These are phyloP conservation scores for Pemphigus obesinymphae DNA, from an alignment of 1,140 invertebrate species.

Conservation along the genomic window DNA sequence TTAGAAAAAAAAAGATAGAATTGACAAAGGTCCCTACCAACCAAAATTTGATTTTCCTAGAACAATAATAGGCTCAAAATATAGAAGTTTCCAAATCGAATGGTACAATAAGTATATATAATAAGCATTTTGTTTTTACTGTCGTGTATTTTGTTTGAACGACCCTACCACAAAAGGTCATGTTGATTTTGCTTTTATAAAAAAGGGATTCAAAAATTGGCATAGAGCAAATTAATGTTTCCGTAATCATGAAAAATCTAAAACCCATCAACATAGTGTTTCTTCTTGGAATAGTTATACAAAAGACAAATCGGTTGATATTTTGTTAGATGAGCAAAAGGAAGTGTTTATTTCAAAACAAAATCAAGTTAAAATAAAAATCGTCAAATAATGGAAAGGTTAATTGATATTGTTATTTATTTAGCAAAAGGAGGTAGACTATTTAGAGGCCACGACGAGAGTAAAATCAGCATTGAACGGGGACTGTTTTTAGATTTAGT, in stretches of 20 bases:
- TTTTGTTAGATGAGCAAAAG: background rate
- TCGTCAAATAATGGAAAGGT: background rate
- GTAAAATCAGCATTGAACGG: background rate
- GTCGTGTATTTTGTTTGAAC: background rate
- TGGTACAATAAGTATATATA: constrained; percentile 18
- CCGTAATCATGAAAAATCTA: background rate
- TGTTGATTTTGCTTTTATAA: background rate
- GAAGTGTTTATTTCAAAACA: background rate
- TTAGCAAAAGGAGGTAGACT: constrained; percentile 10
- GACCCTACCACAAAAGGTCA: background rate
- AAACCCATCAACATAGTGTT: background rate
- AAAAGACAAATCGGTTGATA: background rate
- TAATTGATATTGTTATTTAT: constrained; percentile 14
- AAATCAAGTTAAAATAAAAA: constrained; percentile 19
- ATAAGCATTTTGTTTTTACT: constrained; percentile 1
- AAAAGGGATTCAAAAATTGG: background rate
- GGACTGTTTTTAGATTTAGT: constrained; percentile 16
- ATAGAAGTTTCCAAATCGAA: constrained; percentile 2
- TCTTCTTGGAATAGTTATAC: constrained; percentile 2
- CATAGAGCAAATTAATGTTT: constrained; percentile 2
- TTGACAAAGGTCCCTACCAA: constrained; percentile 18
- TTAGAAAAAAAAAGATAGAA: constrained; percentile 18
- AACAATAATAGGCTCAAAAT: background rate
- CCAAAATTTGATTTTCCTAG: constrained; percentile 21
- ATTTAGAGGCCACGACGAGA: constrained; percentile 14